These are phyloP conservation scores for Perca schrenkii DNA, from an alignment of 2,113 vertebrate species.

Conservation along the genomic window DNA sequence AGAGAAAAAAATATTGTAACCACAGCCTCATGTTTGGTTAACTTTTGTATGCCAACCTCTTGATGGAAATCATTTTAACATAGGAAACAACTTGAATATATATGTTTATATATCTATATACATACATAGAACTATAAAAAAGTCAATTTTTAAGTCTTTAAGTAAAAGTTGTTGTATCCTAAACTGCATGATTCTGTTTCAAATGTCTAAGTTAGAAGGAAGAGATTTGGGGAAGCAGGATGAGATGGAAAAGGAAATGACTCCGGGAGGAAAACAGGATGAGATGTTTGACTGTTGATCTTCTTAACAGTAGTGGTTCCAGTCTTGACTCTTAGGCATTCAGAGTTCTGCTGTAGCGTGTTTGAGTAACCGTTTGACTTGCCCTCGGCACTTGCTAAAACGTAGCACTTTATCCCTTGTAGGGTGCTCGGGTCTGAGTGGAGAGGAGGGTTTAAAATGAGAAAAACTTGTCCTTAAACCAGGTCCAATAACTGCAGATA, in stretches of 20 bases:
- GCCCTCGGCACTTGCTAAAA: neutral
- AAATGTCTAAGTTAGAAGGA: neutral
- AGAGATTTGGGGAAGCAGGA: neutral
- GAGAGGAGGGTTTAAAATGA: neutral
- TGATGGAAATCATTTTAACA: no score
- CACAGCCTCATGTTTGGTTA: neutral
- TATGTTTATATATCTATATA: no score
- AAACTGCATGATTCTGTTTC: neutral
- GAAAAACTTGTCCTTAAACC: neutral
- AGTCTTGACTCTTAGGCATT: constrained; percentile 9
- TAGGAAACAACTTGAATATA: no score
- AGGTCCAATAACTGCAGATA: neutral
- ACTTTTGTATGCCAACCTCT: neutral
- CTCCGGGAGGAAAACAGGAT: neutral
- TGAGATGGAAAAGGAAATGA: constrained; percentile 15
- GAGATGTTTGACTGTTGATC: neutral
- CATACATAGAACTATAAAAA: neutral
- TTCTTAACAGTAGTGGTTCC: constrained; percentile 24
- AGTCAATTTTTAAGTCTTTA: no score
- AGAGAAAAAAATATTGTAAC: neutral
- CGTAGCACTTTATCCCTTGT: neutral
- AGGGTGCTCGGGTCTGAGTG: neutral
- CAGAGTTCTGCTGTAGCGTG: neutral
- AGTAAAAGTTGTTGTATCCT: neutral
- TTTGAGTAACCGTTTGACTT: neutral